Evolutionary conservation across 2,888 invertebrate species (phyloP), one percentile per base, ranked within the genome.

Genomic region (Caenorhabditis imperialis): DNA sequence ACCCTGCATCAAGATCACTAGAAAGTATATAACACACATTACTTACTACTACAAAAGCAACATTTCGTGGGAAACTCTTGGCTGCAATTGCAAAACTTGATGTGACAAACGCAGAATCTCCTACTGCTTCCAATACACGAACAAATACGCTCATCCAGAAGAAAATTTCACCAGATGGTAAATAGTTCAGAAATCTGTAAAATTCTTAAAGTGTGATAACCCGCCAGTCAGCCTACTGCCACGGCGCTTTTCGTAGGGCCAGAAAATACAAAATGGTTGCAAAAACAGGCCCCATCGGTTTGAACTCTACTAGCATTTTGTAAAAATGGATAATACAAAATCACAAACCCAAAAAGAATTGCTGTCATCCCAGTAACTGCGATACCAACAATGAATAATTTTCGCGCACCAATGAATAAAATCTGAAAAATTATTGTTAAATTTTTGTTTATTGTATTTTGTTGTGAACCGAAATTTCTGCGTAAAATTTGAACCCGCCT

Each of bases 351-450:
- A 87, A 94, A 94, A 22, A 94, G 89, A 84, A 94, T 93, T 54
- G 93, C 93, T 79, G 94, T 93, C 23, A 93, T 91, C 42, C 94
- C 94, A 0, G 94, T 93, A 0, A 93, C 93, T 72, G 93, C 91
- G 63, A 94, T 93, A 0, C 94, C 94, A 8, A 92, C 92, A 87
- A 93, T 93, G 90, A 94, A 94, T 58, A 94, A 90, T 14, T 92
- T 88, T 88, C 94, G 94, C 0, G 94, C 93, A 0, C 94, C 94
- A 67, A 94, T 91, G 83, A 90, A 91, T 86, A 93, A 92, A 71
- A 94, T 91, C 91, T 92, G 83, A 57, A 86, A 81, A 54, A 30
- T 12, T 35, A 35, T 12, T 12, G 35, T 12, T 12, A 12, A 35
- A 10, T 10, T 12, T 35, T 35, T 35, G 35, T 12, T 35, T 7